Conservation (phyloP, 1,140 invertebrate genomes). For the Scaptodrosophila lebanonensis region DNA sequence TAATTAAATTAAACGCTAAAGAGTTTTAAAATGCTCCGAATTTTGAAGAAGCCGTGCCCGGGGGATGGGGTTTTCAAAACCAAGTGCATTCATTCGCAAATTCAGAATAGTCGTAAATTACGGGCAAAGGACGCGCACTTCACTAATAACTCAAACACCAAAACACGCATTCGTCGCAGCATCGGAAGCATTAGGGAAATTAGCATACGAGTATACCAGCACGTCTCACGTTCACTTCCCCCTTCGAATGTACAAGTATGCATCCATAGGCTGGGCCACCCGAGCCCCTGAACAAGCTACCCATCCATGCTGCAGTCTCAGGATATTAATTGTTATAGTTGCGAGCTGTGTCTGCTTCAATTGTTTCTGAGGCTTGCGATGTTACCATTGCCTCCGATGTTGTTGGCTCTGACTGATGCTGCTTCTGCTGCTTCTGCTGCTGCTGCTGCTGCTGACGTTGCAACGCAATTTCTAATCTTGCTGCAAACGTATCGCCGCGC, state of each 20-base stretch:
- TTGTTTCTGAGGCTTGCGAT: constrained; percentile 71
- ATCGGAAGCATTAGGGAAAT: constrained; percentile 28
- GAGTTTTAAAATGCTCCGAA: no score
- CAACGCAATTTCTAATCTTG: constrained; percentile 70
- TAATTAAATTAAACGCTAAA: no score
- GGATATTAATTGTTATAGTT: constrained; percentile 76
- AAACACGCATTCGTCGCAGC: constrained; percentile 22
- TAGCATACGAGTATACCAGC: constrained; percentile 68
- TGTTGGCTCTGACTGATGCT: no score
- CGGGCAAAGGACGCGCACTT: no score
- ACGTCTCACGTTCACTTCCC: constrained; percentile 49
- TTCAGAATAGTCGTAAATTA: no score
- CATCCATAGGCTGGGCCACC: constrained; percentile 3
- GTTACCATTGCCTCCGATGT: no score
- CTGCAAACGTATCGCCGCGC: constrained; percentile 64
- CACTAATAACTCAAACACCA: constrained; percentile 56
- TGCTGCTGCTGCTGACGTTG: constrained; percentile 43
- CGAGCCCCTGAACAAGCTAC: constrained; percentile 42
- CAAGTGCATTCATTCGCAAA: no score
- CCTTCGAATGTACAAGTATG: constrained; percentile 24
- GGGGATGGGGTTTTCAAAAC: no score
- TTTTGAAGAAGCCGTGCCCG: no score
- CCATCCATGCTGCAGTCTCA: constrained; percentile 43
- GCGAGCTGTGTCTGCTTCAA: constrained; percentile 72
- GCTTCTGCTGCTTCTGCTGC: no score